A percentile compares a stretch with the other conserved stretches of the same genome.
phyloP scores from a whole-genome alignment of 2,113 vertebrate species.

The Tychaedon coryphoeus region DNA sequence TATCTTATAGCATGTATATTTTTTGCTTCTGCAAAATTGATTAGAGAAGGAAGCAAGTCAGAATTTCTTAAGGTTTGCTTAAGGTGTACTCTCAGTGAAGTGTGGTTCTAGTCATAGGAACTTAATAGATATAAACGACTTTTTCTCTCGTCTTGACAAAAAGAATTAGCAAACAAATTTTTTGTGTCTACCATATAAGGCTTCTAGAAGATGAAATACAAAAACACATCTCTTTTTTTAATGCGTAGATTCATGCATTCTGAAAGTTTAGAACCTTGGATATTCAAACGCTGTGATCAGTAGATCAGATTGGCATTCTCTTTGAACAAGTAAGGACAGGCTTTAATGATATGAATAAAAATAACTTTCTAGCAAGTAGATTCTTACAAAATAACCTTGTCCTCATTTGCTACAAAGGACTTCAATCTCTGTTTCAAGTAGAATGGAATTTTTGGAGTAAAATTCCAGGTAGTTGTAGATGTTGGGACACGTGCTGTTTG shows the following conservation, averaged over 20 bases:
- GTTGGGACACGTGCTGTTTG: background rate
- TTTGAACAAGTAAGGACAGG: background rate
- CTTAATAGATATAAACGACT: background rate
- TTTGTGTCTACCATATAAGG: background rate
- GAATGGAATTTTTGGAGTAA: background rate
- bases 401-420: background rate
- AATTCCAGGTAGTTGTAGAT: background rate
- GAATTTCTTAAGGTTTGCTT: background rate
- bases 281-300: background rate
- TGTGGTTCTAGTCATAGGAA: background rate
- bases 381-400: background rate
- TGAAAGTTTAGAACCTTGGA: background rate
- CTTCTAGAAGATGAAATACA: background rate
- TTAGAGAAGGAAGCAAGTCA: background rate
- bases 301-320: background rate
- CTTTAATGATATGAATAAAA: background rate
- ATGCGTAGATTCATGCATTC: background rate
- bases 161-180: background rate
- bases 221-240: background rate
- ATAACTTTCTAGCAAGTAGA: background rate
- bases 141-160: background rate
- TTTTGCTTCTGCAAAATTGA: background rate
- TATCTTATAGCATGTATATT: background rate
- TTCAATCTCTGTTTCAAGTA: background rate
- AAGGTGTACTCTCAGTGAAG: background rate